phyloP scores from a whole-genome alignment of 2,797 vertebrate species.

The Gambusia yucatana region DNA sequence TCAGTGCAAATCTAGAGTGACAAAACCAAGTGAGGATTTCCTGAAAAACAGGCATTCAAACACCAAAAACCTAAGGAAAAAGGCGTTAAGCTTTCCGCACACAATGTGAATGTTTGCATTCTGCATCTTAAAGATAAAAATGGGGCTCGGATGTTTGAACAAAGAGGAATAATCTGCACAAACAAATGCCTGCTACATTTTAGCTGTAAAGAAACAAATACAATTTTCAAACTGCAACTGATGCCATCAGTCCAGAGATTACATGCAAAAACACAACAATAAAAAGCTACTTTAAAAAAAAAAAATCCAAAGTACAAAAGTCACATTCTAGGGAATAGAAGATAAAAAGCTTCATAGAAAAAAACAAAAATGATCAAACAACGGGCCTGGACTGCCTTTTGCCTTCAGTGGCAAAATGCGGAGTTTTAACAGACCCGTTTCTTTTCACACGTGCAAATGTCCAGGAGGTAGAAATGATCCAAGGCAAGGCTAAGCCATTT shows the following conservation, averaged over 20 bases:
- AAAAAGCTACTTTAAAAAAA: constrained; percentile 22
- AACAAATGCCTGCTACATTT: constrained; percentile 18
- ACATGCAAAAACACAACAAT: constrained; percentile 17
- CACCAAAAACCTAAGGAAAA: constrained; percentile 16
- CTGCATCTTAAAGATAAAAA: constrained; percentile 8
- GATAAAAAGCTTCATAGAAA: constrained; percentile 30
- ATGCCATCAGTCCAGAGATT: constrained; percentile 11
- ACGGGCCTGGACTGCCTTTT: constrained; percentile 80
- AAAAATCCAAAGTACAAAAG: constrained; percentile 30
- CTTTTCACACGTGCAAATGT: constrained; percentile 83
- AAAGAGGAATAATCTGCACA: constrained; percentile 3
- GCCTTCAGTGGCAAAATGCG: constrained; percentile 70
- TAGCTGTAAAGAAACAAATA: constrained; percentile 13
- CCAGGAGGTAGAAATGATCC: constrained; percentile 65
- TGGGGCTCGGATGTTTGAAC: constrained; percentile 1
- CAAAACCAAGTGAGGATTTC: constrained; percentile 16
- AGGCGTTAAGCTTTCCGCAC: constrained; percentile 19
- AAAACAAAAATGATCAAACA: constrained; percentile 38
- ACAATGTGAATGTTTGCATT: constrained; percentile 34
- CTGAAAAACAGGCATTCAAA: constrained; percentile 19
- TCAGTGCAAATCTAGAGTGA: constrained; percentile 62
- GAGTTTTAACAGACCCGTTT: constrained; percentile 62
- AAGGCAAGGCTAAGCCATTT: constrained; percentile 50
- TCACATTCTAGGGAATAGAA: constrained; percentile 41
- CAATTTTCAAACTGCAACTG: constrained; percentile 1